phyloP scores from a whole-genome alignment of 2,888 invertebrate genomes.

The Agrochola circellaris region DNA sequence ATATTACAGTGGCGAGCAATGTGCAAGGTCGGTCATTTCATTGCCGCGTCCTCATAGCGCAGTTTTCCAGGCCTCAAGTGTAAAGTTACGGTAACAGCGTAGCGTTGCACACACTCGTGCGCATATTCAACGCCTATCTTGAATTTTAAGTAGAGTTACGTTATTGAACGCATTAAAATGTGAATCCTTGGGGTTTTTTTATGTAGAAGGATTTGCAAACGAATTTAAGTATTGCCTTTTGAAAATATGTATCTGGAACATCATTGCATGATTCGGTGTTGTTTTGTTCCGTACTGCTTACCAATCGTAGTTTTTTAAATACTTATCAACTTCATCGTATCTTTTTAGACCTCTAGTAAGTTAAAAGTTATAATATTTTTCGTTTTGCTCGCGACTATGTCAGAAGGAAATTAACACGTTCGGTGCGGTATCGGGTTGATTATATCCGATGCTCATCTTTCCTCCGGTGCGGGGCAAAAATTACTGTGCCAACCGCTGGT shows the following conservation, averaged over 20 bases:
- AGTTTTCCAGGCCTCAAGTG: constrained; percentile 63
- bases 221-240: neutral
- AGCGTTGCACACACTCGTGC: constrained; percentile 50
- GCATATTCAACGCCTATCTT: constrained; percentile 35
- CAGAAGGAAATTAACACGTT: too few relatives aligned
- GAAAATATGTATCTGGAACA: constrained; percentile 29
- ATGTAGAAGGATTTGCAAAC: constrained; percentile 37
- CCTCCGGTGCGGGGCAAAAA: too few relatives aligned
- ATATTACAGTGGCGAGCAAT: constrained; percentile 63
- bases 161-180: constrained; percentile 35
- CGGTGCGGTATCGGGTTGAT: too few relatives aligned
- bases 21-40: constrained; percentile 71
- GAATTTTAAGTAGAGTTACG: constrained; percentile 61
- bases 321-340: neutral
- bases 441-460: too few relatives aligned
- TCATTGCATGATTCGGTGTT: neutral
- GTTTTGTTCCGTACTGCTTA: neutral
- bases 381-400: neutral
- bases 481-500: too few relatives aligned
- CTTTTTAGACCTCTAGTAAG: neutral
- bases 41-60: constrained; percentile 67
- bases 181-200: constrained; percentile 41
- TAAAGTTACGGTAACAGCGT: constrained; percentile 60
- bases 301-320: neutral
- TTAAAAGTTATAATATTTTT: neutral